phyloP scores from a whole-genome alignment of 2,888 invertebrate species.

The Drosophila austrosaltans region DNA sequence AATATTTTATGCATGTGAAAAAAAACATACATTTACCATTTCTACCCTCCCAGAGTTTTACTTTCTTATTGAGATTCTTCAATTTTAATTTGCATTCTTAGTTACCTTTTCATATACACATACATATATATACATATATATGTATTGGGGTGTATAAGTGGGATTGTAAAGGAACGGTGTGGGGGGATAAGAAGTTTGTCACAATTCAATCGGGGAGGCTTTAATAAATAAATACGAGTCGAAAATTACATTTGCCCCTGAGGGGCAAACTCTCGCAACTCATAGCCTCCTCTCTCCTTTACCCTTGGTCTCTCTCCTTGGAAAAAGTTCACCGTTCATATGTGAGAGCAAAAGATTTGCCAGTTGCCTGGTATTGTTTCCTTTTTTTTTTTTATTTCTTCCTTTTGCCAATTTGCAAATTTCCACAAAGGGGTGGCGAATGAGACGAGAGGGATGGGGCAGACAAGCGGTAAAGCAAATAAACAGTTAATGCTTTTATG shows the following conservation, averaged over 20 bases:
- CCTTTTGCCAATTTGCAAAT: slow-evolving; percentile 75
- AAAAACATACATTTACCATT: slow-evolving; percentile 5
- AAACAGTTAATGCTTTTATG: slow-evolving; percentile 81
- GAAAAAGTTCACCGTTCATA: slow-evolving; percentile 43
- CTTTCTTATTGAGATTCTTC: slow-evolving; percentile 19
- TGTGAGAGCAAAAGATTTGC: slow-evolving; percentile 64
- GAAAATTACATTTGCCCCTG: slow-evolving; percentile 73
- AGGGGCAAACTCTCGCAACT: slow-evolving; percentile 46
- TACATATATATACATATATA: background rate
- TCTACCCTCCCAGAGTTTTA: background rate
- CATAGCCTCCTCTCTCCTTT: background rate
- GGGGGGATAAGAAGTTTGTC: slow-evolving; percentile 55
- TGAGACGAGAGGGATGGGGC: slow-evolving; percentile 7
- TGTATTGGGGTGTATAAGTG: background rate
- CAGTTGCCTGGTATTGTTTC: slow-evolving; percentile 57
- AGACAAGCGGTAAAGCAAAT: slow-evolving; percentile 72
- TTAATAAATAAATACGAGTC: slow-evolving; percentile 75
- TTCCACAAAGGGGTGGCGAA: slow-evolving; percentile 56
- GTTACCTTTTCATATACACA: slow-evolving; percentile 26
- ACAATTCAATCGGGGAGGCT: slow-evolving; percentile 70
- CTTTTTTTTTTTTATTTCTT: slow-evolving; percentile 51
- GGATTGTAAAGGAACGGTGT: background rate
- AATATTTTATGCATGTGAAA: slow-evolving; percentile 55
- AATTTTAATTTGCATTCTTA: slow-evolving; percentile 73
- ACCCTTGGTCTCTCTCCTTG: slow-evolving; percentile 10